Evolutionary conservation across 2,888 invertebrate species (phyloP), one percentile per base, ranked within the genome.

Genomic region (Cyclophora punctaria): DNA sequence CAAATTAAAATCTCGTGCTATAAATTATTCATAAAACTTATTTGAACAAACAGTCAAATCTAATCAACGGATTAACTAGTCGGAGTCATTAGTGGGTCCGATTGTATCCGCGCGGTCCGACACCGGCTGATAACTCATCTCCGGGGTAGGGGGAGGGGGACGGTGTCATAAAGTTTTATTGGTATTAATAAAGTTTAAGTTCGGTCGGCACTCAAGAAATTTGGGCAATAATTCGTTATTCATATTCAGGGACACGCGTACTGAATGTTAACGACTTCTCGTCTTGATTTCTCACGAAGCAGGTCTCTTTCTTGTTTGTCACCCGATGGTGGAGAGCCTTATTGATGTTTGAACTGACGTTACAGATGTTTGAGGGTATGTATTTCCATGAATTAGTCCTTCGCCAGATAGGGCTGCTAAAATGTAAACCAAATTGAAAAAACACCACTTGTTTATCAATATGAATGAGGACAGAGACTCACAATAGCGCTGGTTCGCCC

Each of bases 201-300:
- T 57, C 52, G 43, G 52, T 46, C 56, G 51, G 48, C 56, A 48
- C 50, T 54, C 50, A 51, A 61, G 57, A 50, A 59, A 57, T 59
- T 57, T 51, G 53, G 56, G 51, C 52, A 60, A 64, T 75, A 73
- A 75, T 73, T 73, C 72, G 61, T 67, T 69, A 71, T 73, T 73
- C 73, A 75, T 74, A 73, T 75, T 76, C 71, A 46, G 58, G 51
- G 62, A 62, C 73, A 75, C 74, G 73, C 71, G 66, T 69, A 52
- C 48, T 56, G 68, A 72, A 67, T 70, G 64, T 61, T 67, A 67
- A 65, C 65, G 66, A 69, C 62, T 62, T 60, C 57, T 58, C 58
- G 62, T 49, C 56, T 48, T 58, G 54, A 60, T 59, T 62, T 60
- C 51, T 45, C 48, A 48, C 54, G 47, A 48, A 58, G 57, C 51